These are phyloP conservation scores for Nanorana parkeri DNA, from an alignment of 2,113 vertebrate species.

Conservation along the genomic window DNA sequence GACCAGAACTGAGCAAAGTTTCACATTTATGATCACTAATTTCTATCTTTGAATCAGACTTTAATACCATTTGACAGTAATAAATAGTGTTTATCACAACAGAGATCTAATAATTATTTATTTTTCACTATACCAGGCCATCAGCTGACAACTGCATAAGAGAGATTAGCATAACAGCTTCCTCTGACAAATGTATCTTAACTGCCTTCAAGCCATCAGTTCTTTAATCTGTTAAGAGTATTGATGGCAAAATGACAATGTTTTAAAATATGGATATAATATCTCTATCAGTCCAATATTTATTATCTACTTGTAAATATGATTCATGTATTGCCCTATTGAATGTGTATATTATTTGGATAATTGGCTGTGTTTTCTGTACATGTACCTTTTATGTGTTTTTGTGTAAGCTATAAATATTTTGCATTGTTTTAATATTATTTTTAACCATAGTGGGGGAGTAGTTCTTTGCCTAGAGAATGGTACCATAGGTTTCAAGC, in stretches of 20 bases:
- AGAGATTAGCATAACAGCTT: conserved; percentile 95
- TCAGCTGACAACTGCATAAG: conserved; percentile 92
- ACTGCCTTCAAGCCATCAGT: conserved; percentile 79
- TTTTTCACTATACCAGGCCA: conserved; percentile 84
- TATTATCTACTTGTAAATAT: too few species aligned
- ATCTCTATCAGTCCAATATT: too few species aligned
- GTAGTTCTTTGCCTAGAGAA: too few species aligned
- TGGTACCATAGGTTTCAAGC: too few species aligned
- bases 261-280: too few species aligned
- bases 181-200: conserved; percentile 92
- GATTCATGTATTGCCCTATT: too few species aligned
- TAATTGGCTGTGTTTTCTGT: too few species aligned
- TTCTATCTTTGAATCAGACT: conserved; percentile 93
- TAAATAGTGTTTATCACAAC: conserved; percentile 99
- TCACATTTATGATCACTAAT: conserved; percentile 79
- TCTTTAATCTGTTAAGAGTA: conserved; percentile 84
- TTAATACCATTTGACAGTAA: conserved; percentile 96
- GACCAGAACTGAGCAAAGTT: conserved; percentile 82
- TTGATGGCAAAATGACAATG: conserved; percentile 68
- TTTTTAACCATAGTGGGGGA: too few species aligned
- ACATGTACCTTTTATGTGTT: too few species aligned
- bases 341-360: too few species aligned
- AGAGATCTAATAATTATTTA: conserved; percentile 95
- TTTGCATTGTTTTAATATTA: too few species aligned
- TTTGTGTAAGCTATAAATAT: too few species aligned